phyloP scores from a whole-genome alignment of 2,113 vertebrate genomes.

The Brienomyrus longianalis region DNA sequence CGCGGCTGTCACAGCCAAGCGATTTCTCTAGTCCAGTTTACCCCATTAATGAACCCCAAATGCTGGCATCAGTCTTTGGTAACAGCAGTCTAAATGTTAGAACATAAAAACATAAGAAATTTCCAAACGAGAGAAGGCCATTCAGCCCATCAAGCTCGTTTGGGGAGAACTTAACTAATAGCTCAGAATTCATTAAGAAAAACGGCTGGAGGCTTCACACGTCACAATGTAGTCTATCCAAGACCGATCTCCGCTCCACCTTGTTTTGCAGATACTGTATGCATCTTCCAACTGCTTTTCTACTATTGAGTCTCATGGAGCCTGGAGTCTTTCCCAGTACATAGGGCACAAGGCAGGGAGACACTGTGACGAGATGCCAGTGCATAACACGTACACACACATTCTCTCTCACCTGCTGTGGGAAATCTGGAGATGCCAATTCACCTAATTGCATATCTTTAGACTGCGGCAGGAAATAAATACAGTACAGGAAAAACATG shows the following conservation, averaged over 20 bases:
- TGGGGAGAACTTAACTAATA: too few relatives aligned
- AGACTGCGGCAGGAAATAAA: neutral
- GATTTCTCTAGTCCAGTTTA: neutral
- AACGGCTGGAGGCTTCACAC: neutral
- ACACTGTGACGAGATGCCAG: neutral
- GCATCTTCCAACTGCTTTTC: neutral
- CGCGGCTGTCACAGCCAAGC: neutral
- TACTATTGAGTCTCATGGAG: neutral
- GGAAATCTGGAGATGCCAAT: neutral
- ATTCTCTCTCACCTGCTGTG: neutral
- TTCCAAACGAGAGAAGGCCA: too few relatives aligned
- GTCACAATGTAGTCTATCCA: neutral
- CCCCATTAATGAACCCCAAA: constrained; percentile 8
- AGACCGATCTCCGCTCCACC: neutral
- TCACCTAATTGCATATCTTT: neutral
- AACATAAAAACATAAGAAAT: too few relatives aligned
- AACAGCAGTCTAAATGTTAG: neutral
- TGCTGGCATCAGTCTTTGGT: neutral
- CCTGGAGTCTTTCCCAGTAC: neutral
- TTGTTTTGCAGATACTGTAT: neutral
- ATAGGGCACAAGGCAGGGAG: neutral
- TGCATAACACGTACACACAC: neutral
- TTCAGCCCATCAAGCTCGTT: too few relatives aligned
- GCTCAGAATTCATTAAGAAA: neutral
- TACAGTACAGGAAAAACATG: neutral